Conservation (phyloP, 2,797 vertebrate genomes). For the Zenarchopterus dispar region DNA sequence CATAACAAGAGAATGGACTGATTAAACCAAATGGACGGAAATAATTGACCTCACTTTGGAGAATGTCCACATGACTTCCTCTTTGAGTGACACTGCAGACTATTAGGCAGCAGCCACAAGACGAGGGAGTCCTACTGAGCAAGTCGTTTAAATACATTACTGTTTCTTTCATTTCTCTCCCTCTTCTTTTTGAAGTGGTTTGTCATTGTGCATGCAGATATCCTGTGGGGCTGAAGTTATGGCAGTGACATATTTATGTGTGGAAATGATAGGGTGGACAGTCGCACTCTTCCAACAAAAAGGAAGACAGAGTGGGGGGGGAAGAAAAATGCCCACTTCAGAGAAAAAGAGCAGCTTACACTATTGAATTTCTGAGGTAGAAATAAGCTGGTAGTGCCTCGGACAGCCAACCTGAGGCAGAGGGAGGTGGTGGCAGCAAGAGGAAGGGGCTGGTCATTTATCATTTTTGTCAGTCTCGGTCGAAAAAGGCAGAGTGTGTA, state of each 20-base stretch:
- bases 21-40: conserved; percentile 43
- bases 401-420: conserved; percentile 64
- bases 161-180: conserved; percentile 32
- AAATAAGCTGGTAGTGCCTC: conserved; percentile 71
- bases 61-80: conserved; percentile 40
- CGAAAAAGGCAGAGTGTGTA: conserved; percentile 35
- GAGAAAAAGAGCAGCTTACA: conserved; percentile 51
- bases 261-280: conserved; percentile 52
- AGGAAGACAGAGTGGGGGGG: conserved; percentile 1
- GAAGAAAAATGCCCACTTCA: conserved; percentile 3
- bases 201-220: conserved; percentile 65
- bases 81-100: conserved; percentile 63
- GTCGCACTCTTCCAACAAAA: neutral
- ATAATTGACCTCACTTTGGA: conserved; percentile 58
- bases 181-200: conserved; percentile 11
- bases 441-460: conserved; percentile 71
- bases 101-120: conserved; percentile 49
- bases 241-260: conserved; percentile 55
- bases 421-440: conserved; percentile 57
- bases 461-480: conserved; percentile 79
- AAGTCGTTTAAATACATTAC: conserved; percentile 34
- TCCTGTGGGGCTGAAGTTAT: conserved; percentile 55
- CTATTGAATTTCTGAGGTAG: conserved; percentile 74
- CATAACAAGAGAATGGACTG: conserved; percentile 27
- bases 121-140: conserved; percentile 21